Percentiles rank a stretch among this genome's conserved stretches.
Conservation (phyloP, 2,113 vertebrate species). For the Archilochus colubris region DNA sequence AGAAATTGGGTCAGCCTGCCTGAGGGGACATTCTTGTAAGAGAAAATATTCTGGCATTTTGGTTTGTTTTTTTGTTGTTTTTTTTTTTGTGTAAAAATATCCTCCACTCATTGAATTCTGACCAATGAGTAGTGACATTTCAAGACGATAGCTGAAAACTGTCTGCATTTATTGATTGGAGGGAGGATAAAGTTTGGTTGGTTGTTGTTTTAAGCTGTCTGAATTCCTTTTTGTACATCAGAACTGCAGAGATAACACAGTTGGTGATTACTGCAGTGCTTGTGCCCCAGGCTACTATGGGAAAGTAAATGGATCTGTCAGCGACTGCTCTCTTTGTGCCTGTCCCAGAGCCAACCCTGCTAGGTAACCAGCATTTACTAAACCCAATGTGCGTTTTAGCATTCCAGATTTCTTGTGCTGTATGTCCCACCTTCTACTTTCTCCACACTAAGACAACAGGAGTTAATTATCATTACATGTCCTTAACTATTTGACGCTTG, state of each 20-base stretch:
- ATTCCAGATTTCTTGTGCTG: background rate
- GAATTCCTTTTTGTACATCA: slow-evolving; percentile 60
- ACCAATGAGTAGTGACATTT: background rate
- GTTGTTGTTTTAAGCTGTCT: background rate
- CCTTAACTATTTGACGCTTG: background rate
- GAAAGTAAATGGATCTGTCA: slow-evolving; percentile 79
- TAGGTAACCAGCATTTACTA: slow-evolving; percentile 76
- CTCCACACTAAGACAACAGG: fast-evolving
- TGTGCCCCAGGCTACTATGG: slow-evolving; percentile 89
- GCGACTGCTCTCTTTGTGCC: slow-evolving; percentile 88
- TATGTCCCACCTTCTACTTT: background rate
- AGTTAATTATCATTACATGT: fast-evolving
- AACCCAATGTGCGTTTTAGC: background rate
- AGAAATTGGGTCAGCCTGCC: background rate
- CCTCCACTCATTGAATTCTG: background rate
- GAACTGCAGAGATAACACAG: slow-evolving; percentile 88
- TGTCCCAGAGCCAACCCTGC: slow-evolving; percentile 84
- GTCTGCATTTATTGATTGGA: background rate
- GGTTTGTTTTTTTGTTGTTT: background rate
- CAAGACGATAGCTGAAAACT: background rate
- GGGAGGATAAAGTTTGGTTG: background rate
- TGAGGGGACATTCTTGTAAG: background rate
- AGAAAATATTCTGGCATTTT: background rate
- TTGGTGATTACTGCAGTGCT: slow-evolving; percentile 80
- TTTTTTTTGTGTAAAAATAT: background rate